A percentile compares a stretch with the other conserved stretches of the same genome.
Evolutionary conservation across 2,113 vertebrate genomes (phyloP).

Genomic region (Promerops cafer): DNA sequence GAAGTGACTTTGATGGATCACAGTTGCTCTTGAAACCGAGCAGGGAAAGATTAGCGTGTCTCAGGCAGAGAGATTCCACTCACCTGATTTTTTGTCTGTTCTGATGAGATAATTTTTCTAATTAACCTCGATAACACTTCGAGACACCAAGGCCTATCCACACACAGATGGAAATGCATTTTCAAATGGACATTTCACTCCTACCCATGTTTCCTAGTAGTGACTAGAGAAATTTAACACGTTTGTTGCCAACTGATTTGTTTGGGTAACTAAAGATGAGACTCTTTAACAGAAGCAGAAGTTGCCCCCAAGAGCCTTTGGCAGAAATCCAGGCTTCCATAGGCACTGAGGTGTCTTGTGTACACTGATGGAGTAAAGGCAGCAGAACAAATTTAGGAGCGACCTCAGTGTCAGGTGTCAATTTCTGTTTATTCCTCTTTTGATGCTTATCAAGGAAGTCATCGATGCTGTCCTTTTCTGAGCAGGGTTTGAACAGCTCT

Average conservation of each 20-base stretch:
- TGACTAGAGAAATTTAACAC: constrained; percentile 11
- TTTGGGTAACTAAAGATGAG: not conserved
- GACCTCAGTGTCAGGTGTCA: not conserved
- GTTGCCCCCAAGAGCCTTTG: not conserved
- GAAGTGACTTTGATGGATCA: constrained; percentile 89
- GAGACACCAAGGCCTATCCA: constrained; percentile 9
- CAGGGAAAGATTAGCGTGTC: constrained; percentile 81
- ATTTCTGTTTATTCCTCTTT: not conserved
- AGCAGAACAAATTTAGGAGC: not conserved
- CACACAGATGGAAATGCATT: not conserved
- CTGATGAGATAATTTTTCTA: constrained; percentile 94
- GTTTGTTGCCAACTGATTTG: not conserved
- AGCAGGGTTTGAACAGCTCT: not conserved
- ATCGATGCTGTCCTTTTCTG: not conserved
- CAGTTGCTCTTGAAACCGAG: constrained; percentile 72
- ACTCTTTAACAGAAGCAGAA: not conserved
- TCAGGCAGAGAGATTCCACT: constrained; percentile 61
- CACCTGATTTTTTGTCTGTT: constrained; percentile 71
- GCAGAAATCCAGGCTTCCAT: not conserved
- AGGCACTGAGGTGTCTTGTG: not conserved
- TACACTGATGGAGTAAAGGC: not conserved
- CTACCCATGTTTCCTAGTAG: not conserved
- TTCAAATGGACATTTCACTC: constrained; percentile 14
- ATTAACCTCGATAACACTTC: constrained; percentile 87
- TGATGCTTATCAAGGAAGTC: not conserved